A percentile compares a stretch with the other conserved stretches of the same genome.
phyloP scores from a whole-genome alignment of 2,797 vertebrate genomes.

The Pangasius sanitwongsei region DNA sequence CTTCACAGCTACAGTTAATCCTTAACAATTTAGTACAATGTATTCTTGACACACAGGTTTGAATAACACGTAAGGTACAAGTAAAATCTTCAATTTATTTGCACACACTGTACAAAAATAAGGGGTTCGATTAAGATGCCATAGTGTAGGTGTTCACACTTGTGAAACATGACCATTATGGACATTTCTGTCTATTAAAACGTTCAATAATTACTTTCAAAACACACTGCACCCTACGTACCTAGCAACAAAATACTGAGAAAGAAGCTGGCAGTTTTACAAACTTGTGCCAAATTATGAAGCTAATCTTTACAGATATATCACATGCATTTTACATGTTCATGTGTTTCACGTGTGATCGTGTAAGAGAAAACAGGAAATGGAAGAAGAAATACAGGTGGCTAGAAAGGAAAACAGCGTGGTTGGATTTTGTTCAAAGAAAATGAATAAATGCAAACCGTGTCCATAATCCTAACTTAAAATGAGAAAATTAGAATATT shows the following conservation, averaged over 20 bases:
- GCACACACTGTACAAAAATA: neutral
- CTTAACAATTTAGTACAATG: neutral
- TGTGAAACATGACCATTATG: neutral
- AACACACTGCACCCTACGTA: neutral
- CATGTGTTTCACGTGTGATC: neutral
- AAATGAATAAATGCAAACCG: neutral
- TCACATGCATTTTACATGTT: neutral
- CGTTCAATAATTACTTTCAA: neutral
- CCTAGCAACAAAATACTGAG: neutral
- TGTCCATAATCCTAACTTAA: neutral
- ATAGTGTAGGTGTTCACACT: neutral
- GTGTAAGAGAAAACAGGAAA: neutral
- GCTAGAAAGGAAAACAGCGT: neutral
- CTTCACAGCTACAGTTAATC: neutral
- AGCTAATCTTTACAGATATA: neutral
- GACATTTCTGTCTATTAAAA: neutral
- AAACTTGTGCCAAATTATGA: neutral
- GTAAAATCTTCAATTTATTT: neutral
- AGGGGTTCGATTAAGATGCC: neutral
- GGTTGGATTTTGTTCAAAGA: neutral
- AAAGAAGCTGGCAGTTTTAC: neutral
- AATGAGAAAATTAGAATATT: neutral
- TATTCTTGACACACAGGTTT: neutral
- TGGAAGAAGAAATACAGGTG: neutral
- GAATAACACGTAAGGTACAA: neutral